Percentiles rank a stretch among this genome's conserved stretches.
Evolutionary conservation across 1,140 invertebrate species (phyloP).

Genomic region (Halictus rubicundus): DNA sequence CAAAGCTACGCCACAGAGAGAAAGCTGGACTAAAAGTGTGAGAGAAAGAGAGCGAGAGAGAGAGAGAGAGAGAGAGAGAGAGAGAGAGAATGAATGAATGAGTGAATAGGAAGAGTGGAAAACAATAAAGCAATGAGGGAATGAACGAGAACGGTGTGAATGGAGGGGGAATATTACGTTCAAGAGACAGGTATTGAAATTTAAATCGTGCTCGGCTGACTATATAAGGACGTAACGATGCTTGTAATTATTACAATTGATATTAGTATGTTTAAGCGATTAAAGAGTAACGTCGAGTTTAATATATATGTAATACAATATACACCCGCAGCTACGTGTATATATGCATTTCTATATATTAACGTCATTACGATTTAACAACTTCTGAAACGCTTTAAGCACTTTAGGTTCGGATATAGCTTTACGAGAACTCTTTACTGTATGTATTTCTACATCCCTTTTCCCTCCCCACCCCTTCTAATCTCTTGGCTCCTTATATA

Average conservation of each 20-base stretch:
- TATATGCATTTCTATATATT: slow-evolving; percentile 58
- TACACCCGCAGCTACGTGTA: background rate
- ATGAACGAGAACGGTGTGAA: slow-evolving; percentile 22
- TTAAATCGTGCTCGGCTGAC: slow-evolving; percentile 73
- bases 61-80: slow-evolving; percentile 18
- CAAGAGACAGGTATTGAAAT: slow-evolving; percentile 48
- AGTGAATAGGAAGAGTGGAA: slow-evolving; percentile 10
- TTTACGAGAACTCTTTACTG: background rate
- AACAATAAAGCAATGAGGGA: background rate
- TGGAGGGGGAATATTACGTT: slow-evolving; percentile 24
- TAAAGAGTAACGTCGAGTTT: slow-evolving; percentile 79
- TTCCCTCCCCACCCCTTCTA: background rate
- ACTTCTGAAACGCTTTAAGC: slow-evolving; percentile 70
- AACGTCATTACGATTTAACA: slow-evolving; percentile 75
- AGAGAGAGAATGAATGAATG: background rate
- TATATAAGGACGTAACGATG: slow-evolving; percentile 79
- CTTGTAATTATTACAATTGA: slow-evolving; percentile 81
- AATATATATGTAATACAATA: slow-evolving; percentile 58
- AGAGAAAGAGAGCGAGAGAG: background rate
- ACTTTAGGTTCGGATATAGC: slow-evolving; percentile 68
- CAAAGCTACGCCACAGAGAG: slow-evolving; percentile 45
- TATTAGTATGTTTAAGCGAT: slow-evolving; percentile 80
- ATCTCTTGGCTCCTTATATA: slow-evolving; percentile 23
- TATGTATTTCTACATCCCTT: slow-evolving; percentile 30
- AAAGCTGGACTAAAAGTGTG: slow-evolving; percentile 17